Evolutionary conservation across 2,797 vertebrate species (phyloP).

Genomic region (Pelodytes ibericus): DNA sequence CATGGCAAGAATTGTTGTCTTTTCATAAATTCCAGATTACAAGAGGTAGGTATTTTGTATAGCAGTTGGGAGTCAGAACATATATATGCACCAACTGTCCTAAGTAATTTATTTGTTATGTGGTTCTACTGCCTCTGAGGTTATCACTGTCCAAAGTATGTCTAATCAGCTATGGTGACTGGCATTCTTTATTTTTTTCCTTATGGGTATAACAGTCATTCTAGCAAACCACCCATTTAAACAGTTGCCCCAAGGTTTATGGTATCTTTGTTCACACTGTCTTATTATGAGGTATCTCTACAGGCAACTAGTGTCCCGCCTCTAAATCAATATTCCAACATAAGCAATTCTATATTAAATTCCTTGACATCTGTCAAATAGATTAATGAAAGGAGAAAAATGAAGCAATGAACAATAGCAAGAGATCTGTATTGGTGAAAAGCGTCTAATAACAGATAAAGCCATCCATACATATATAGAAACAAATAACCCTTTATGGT

Average conservation of each 20-base stretch:
- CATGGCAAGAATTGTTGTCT: too few relatives aligned
- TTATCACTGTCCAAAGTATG: background rate
- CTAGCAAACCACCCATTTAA: background rate
- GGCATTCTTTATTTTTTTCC: background rate
- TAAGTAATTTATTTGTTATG: too few relatives aligned
- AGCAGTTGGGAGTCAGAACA: too few relatives aligned
- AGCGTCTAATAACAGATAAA: background rate
- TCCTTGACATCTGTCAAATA: constrained; percentile 32
- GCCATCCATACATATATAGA: background rate
- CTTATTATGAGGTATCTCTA: constrained; percentile 26
- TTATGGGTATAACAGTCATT: background rate
- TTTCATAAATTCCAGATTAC: too few relatives aligned
- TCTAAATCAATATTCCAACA: constrained; percentile 46
- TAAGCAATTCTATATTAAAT: constrained; percentile 29
- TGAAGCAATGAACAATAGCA: constrained; percentile 23
- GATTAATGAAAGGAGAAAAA: constrained; percentile 14
- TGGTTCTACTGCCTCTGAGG: too few relatives aligned
- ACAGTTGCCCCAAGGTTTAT: constrained; percentile 20
- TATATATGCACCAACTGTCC: too few relatives aligned
- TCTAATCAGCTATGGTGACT: background rate
- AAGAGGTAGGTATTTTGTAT: too few relatives aligned
- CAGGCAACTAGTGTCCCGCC: constrained; percentile 24
- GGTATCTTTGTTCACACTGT: constrained; percentile 1
- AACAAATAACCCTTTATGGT: background rate
- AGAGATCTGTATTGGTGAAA: constrained; percentile 1